Conservation (phyloP, 1,140 invertebrate species). For the Elymnias hypermnestra region DNA sequence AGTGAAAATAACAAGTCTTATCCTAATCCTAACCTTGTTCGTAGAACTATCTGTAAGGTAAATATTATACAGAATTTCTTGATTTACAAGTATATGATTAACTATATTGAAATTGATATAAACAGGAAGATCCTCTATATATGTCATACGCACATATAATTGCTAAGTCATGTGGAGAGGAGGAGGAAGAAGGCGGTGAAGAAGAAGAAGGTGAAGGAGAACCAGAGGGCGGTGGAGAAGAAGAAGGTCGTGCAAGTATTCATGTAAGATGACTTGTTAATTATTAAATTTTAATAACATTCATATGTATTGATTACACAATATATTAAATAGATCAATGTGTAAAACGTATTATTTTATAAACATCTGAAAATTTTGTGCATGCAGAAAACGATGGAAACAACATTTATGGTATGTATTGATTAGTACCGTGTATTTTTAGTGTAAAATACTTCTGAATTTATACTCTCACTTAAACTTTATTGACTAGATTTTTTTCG, state of each 20-base stretch:
- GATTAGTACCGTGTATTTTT: too few species aligned
- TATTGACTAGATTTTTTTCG: too few species aligned
- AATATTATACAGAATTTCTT: too few species aligned
- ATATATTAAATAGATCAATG: too few species aligned
- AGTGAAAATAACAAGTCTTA: too few species aligned
- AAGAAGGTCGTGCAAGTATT: slow-evolving; percentile 93
- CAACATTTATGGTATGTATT: slow-evolving; percentile 62
- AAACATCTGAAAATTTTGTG: slow-evolving; percentile 13
- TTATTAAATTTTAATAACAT: too few species aligned
- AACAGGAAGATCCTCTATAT: slow-evolving; percentile 93
- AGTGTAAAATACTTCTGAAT: too few species aligned
- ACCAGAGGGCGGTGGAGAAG: slow-evolving; percentile 83
- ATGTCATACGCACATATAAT: slow-evolving; percentile 99
- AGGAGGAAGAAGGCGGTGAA: slow-evolving; percentile 95
- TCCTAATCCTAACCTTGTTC: too few species aligned
- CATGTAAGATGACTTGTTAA: slow-evolving; percentile 83
- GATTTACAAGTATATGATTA: background rate
- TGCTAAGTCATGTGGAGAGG: slow-evolving; percentile 96
- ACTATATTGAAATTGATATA: slow-evolving; percentile 6
- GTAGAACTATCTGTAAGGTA: too few species aligned
- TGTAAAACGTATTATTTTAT: slow-evolving; percentile 8
- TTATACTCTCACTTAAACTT: too few species aligned
- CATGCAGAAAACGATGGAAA: slow-evolving; percentile 68
- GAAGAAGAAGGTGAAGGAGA: slow-evolving; percentile 87
- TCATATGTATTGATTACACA: too few species aligned